A percentile compares a stretch with the other conserved stretches of the same genome.
Conservation (phyloP, 1,140 invertebrate species). For the Drosophila quadrilineata region DNA sequence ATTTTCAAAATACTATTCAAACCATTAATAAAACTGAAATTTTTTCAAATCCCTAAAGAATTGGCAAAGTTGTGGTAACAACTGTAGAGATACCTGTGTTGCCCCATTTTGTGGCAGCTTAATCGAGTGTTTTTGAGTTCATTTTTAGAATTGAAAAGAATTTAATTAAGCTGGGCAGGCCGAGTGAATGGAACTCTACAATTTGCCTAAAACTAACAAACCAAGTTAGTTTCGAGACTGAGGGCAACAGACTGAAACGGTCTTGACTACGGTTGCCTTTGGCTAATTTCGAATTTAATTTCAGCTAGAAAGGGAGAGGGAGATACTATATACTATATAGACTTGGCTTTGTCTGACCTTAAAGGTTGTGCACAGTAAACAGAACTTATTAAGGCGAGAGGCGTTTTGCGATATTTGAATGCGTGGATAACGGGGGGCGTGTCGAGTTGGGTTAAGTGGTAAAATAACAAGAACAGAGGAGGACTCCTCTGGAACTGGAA, state of each 20-base stretch:
- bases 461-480: slow-evolving; percentile 43
- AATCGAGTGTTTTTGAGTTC: no score
- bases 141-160: slow-evolving; percentile 38
- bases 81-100: no score
- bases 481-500: slow-evolving; percentile 31
- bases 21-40: no score
- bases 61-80: no score
- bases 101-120: no score
- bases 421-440: slow-evolving; percentile 7
- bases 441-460: slow-evolving; percentile 39
- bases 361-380: slow-evolving; percentile 33
- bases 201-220: slow-evolving; percentile 52
- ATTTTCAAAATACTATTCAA: no score
- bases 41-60: no score
- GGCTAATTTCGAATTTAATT: slow-evolving; percentile 44
- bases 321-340: no score
- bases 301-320: no score
- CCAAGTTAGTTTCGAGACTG: slow-evolving; percentile 14
- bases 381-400: slow-evolving; percentile 29
- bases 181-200: slow-evolving; percentile 12
- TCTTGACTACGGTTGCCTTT: slow-evolving; percentile 10
- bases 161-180: slow-evolving; percentile 47
- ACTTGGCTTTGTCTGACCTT: slow-evolving; percentile 22
- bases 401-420: neutral
- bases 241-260: neutral